Percentiles rank a stretch among this genome's conserved stretches.
Evolutionary conservation across 23 tunicate genomes (phyloP).

Genomic region (Diplosoma virens): DNA sequence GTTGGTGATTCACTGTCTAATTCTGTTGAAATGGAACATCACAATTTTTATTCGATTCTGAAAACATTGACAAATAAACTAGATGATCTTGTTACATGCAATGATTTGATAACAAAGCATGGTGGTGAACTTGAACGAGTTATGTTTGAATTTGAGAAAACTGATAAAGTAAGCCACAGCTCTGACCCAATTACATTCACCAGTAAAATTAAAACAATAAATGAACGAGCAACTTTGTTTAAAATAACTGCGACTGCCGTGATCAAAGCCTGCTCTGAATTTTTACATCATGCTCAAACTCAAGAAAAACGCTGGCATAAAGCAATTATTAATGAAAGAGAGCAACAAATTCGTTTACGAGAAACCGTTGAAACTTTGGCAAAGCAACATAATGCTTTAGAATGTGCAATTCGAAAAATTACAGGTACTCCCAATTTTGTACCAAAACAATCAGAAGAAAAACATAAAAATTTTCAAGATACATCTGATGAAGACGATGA

Average conservation of each 20-base stretch:
- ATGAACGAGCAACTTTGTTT: constrained; percentile 81
- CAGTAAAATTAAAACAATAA: constrained; percentile 68
- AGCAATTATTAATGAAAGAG: constrained; percentile 80
- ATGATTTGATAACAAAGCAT: constrained; percentile 93
- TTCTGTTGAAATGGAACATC: constrained; percentile 28
- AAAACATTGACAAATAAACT: constrained; percentile 56
- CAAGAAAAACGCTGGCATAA: constrained; percentile 92
- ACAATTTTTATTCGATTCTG: constrained; percentile 50
- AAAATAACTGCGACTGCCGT: constrained; percentile 87
- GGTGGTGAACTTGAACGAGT: constrained; percentile 82
- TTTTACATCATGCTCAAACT: constrained; percentile 72
- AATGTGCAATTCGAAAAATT: constrained; percentile 69
- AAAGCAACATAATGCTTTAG: constrained; percentile 90
- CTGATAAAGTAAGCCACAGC: constrained; percentile 12
- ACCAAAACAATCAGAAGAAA: background rate
- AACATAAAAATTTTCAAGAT: background rate
- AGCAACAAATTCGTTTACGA: constrained; percentile 80
- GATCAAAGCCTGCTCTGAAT: constrained; percentile 75
- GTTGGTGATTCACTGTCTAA: background rate
- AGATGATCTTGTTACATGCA: constrained; percentile 93
- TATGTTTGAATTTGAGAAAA: constrained; percentile 69
- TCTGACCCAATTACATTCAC: background rate
- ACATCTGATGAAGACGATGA: constrained; percentile 80
- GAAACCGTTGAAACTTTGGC: constrained; percentile 97
- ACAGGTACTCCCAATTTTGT: constrained; percentile 63